These are phyloP conservation scores for Cynopterus sphinx DNA, from an alignment of 2,797 vertebrate species.

Conservation along the genomic window DNA sequence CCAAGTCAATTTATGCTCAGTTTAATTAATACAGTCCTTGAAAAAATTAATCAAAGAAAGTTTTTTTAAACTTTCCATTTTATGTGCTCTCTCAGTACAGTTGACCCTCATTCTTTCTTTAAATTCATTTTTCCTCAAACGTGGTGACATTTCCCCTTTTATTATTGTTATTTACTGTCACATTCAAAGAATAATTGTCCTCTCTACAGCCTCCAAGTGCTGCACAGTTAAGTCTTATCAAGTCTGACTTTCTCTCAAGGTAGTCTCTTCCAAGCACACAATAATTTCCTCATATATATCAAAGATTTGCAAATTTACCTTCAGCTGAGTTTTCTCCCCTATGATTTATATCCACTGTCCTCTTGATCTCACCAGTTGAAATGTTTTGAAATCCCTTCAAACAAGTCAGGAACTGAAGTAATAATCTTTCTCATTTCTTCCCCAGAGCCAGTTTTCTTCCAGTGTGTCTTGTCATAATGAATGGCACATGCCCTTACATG, in stretches of 20 bases:
- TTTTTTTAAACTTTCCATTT: neutral
- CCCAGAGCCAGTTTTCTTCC: neutral
- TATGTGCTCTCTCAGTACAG: neutral
- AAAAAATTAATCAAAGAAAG: neutral
- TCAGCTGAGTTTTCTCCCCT: slow-evolving; percentile 13
- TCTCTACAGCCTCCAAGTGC: neutral
- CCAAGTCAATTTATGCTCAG: neutral
- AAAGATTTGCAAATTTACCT: slow-evolving; percentile 5
- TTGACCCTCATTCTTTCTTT: neutral
- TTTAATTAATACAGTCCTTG: neutral
- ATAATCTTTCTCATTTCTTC: neutral
- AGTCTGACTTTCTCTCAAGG: neutral
- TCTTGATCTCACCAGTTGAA: neutral
- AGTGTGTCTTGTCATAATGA: neutral
- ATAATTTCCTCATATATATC: neutral
- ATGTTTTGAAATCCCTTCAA: neutral
- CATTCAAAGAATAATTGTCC: neutral
- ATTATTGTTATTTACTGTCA: neutral
- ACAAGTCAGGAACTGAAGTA: neutral
- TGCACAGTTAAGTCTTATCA: neutral
- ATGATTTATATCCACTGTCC: neutral
- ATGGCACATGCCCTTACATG: neutral
- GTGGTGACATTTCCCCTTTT: neutral
- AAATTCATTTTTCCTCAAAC: neutral
- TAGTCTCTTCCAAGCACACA: neutral